A percentile compares a stretch with the other conserved stretches of the same genome.
phyloP scores from a whole-genome alignment of 2,797 vertebrate species.

The Selene dorsalis region DNA sequence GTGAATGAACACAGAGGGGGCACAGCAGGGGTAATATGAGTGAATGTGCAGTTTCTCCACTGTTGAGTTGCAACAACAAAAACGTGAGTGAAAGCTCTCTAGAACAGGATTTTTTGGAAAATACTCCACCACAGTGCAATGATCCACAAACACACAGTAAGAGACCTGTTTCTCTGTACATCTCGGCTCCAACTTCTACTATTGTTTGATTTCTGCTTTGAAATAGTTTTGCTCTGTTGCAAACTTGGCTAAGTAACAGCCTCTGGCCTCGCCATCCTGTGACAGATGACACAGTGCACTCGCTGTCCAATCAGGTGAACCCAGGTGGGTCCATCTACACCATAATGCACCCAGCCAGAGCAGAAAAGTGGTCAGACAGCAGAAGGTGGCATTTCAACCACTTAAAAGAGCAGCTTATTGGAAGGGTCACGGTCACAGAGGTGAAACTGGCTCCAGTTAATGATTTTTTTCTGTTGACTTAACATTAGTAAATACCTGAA shows the following conservation, averaged over 20 bases:
- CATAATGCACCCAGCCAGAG: background rate
- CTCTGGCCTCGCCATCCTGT: background rate
- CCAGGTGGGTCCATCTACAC: slow-evolving; percentile 6
- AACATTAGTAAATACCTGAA: slow-evolving; percentile 17
- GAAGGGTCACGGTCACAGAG: background rate
- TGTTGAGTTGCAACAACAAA: no score
- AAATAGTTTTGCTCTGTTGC: background rate
- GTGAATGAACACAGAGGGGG: no score
- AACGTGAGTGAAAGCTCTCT: background rate
- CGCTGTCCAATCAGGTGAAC: background rate
- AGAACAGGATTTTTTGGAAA: background rate
- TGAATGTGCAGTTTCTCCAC: no score
- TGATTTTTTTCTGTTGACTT: slow-evolving; percentile 23
- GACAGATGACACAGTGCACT: background rate
- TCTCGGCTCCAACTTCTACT: background rate
- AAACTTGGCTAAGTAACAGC: background rate
- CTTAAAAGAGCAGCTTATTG: slow-evolving; percentile 2
- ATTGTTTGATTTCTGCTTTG: background rate
- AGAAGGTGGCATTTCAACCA: background rate
- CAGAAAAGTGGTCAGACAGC: background rate
- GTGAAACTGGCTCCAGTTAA: slow-evolving; percentile 16
- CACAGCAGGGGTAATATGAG: no score
- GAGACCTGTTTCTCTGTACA: background rate
- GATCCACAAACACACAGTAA: background rate
- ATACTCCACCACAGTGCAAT: background rate